Percentiles rank a stretch among this genome's conserved stretches.
Evolutionary conservation across 2,113 vertebrate species (phyloP).

Genomic region (Morone chrysops): DNA sequence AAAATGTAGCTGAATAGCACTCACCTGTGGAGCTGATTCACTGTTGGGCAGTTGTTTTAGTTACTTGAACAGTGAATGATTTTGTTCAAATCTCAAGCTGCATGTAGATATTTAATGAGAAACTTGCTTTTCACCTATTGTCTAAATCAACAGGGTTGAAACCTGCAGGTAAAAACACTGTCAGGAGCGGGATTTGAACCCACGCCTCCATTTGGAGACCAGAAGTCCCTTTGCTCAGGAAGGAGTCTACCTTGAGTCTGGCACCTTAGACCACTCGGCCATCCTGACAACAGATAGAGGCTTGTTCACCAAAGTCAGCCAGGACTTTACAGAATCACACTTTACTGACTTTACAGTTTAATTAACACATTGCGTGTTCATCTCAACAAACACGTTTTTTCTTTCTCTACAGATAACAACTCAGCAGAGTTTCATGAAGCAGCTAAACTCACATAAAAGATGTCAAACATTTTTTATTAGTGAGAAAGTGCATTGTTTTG

Average conservation of each 20-base stretch:
- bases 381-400: no score
- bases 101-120: background rate
- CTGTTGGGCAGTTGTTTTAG: no score
- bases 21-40: background rate
- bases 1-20: background rate
- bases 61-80: background rate
- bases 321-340: no score
- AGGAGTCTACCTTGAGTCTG: conserved; percentile 62
- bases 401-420: no score
- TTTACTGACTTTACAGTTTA: no score
- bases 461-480: no score
- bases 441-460: no score
- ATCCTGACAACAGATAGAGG: conserved; percentile 63
- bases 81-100: background rate
- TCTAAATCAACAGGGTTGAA: no score
- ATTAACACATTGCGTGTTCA: no score
- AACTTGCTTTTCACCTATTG: background rate
- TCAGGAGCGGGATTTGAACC: conserved; percentile 92
- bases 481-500: no score
- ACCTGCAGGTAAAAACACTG: conserved; percentile 13
- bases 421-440: no score
- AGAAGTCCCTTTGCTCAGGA: background rate
- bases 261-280: conserved; percentile 76
- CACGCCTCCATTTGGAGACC: conserved; percentile 84
- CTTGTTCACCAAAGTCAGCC: no score